phyloP scores from a whole-genome alignment of 2,888 invertebrate genomes.

The Anagyrus pseudococci region DNA sequence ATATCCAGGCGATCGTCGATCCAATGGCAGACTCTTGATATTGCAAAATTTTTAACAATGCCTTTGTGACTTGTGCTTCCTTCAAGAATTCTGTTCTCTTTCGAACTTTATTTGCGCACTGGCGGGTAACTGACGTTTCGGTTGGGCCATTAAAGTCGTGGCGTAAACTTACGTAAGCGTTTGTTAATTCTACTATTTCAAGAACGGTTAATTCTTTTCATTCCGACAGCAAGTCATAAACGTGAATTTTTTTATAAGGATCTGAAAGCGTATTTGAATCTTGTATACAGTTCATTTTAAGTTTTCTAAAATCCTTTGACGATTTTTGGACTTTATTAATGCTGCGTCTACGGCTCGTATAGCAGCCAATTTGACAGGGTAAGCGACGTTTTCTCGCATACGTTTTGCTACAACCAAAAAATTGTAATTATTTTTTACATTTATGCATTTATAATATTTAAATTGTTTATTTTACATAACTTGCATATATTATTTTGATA shows the following conservation, averaged over 20 bases:
- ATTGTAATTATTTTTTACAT: no score
- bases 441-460: no score
- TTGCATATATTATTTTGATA: no score
- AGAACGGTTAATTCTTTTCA: constrained; percentile 63
- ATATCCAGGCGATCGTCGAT: constrained; percentile 54
- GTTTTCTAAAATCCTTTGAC: constrained; percentile 54
- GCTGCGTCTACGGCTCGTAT: constrained; percentile 83
- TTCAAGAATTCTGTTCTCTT: constrained; percentile 56
- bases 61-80: constrained; percentile 54
- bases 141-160: constrained; percentile 75
- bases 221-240: constrained; percentile 79
- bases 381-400: constrained; percentile 85
- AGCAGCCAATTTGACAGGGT: constrained; percentile 89
- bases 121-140: constrained; percentile 83
- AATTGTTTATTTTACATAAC: no score
- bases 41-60: constrained; percentile 54
- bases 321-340: constrained; percentile 62
- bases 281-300: constrained; percentile 62
- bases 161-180: constrained; percentile 61
- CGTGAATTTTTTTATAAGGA: constrained; percentile 85
- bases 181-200: constrained; percentile 51
- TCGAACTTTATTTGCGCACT: constrained; percentile 85
- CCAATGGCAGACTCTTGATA: constrained; percentile 51
- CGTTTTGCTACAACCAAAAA: no score
- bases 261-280: constrained; percentile 82